Conservation (phyloP, 2,113 vertebrate genomes). For the Bubo blakistoni region DNA sequence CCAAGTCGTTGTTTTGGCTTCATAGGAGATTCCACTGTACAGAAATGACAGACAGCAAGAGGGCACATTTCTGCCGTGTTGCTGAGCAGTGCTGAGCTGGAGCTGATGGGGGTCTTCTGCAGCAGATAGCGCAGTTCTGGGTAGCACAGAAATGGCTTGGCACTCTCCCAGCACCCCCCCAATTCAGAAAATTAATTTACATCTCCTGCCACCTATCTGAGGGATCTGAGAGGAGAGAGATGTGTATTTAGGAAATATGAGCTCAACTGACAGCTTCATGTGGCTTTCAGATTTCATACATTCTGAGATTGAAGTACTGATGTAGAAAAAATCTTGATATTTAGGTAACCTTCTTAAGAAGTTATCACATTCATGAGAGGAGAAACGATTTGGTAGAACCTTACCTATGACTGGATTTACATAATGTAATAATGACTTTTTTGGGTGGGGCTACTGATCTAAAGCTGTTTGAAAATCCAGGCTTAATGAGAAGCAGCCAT, state of each 20-base stretch:
- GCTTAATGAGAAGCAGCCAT: neutral
- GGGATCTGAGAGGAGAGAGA: neutral
- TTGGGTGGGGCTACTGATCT: neutral
- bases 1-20: neutral
- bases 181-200: neutral
- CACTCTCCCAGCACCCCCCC: neutral
- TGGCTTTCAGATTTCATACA: neutral
- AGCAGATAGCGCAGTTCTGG: neutral
- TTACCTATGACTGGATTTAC: neutral
- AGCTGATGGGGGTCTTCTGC: neutral
- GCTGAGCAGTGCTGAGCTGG: neutral
- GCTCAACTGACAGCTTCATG: neutral
- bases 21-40: neutral
- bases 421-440: neutral
- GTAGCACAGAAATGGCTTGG: neutral
- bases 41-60: neutral
- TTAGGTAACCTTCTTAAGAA: neutral
- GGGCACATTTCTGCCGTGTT: accelerated
- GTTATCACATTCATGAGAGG: neutral
- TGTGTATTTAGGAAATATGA: neutral
- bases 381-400: neutral
- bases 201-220: neutral
- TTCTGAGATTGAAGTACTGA: neutral
- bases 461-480: neutral
- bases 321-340: neutral